A percentile compares a stretch with the other conserved stretches of the same genome.
Evolutionary conservation across 2,888 invertebrate genomes (phyloP).

Genomic region (Aleiodes alternator): DNA sequence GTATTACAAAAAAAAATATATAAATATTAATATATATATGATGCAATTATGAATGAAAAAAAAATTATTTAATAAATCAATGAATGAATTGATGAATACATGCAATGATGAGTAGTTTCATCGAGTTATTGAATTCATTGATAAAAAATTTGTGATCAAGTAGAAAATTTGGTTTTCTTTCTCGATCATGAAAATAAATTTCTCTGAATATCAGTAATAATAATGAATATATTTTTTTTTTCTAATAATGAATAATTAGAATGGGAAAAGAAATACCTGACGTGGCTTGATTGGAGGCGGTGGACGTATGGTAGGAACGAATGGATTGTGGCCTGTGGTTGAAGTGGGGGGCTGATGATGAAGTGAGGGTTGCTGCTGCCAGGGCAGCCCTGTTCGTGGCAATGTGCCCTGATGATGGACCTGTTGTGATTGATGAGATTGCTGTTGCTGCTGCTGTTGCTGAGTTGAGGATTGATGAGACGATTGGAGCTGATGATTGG

Average conservation of each 20-base stretch:
- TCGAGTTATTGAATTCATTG: not conserved
- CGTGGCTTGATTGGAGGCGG: slow-evolving; percentile 73
- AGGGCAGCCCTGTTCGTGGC: slow-evolving; percentile 72
- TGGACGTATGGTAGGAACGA: slow-evolving; percentile 69
- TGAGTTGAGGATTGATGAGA: slow-evolving; percentile 45
- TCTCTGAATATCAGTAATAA: slow-evolving; percentile 12
- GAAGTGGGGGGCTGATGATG: slow-evolving; percentile 72
- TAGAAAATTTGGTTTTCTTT: not conserved
- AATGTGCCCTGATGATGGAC: slow-evolving; percentile 64
- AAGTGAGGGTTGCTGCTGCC: slow-evolving; percentile 75
- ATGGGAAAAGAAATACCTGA: slow-evolving; percentile 64
- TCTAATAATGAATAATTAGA: slow-evolving; percentile 32
- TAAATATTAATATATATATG: too few relatives aligned
- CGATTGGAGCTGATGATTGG: slow-evolving; percentile 59
- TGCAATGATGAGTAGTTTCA: not conserved
- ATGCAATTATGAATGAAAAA: slow-evolving; percentile 17
- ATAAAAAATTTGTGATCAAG: not conserved
- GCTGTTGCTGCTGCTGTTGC: slow-evolving; percentile 54
- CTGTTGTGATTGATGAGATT: slow-evolving; percentile 47
- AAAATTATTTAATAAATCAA: not conserved
- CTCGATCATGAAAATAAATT: not conserved
- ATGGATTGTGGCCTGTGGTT: slow-evolving; percentile 59
- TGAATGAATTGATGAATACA: slow-evolving; percentile 2
- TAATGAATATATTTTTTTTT: too few relatives aligned
- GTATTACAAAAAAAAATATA: not conserved